These are phyloP conservation scores for Rhinolophus ferrumequinum DNA, from an alignment of 2,113 vertebrate species.

Conservation along the genomic window DNA sequence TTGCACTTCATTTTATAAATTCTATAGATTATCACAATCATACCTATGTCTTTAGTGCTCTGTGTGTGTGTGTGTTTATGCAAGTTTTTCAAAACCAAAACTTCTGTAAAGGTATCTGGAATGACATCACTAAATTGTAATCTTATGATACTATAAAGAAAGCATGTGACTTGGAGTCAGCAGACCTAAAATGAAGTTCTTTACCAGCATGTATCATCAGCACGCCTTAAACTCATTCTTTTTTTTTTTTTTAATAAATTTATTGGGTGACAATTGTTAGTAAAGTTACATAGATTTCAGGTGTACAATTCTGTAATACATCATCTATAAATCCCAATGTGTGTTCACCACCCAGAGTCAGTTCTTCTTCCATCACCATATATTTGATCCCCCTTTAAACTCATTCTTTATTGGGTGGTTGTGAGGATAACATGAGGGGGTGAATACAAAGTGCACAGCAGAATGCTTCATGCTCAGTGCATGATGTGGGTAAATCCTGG, in stretches of 20 bases:
- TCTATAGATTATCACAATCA: neutral
- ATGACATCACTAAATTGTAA: neutral
- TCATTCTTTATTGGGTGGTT: neutral
- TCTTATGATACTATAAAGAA: neutral
- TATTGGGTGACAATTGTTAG: too few relatives aligned
- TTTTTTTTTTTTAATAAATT: too few relatives aligned
- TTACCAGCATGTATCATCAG: neutral
- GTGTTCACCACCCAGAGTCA: too few relatives aligned
- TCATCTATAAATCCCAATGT: too few relatives aligned
- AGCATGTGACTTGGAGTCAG: neutral
- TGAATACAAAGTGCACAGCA: neutral
- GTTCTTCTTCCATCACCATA: too few relatives aligned
- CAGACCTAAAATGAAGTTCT: neutral
- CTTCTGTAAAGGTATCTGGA: neutral
- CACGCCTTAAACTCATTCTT: neutral
- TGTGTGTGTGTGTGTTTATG: neutral
- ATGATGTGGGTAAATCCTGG: neutral
- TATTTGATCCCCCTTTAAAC: too few relatives aligned
- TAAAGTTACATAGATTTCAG: too few relatives aligned
- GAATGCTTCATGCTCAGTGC: neutral
- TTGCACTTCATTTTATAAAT: constrained; percentile 6
- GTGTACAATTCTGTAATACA: too few relatives aligned
- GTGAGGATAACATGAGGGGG: neutral
- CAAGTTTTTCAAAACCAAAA: constrained; percentile 31
- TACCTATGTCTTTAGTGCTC: too few relatives aligned